Evolutionary conservation across 2,888 invertebrate species (phyloP).

Genomic region (Drosophila melanocephala): DNA sequence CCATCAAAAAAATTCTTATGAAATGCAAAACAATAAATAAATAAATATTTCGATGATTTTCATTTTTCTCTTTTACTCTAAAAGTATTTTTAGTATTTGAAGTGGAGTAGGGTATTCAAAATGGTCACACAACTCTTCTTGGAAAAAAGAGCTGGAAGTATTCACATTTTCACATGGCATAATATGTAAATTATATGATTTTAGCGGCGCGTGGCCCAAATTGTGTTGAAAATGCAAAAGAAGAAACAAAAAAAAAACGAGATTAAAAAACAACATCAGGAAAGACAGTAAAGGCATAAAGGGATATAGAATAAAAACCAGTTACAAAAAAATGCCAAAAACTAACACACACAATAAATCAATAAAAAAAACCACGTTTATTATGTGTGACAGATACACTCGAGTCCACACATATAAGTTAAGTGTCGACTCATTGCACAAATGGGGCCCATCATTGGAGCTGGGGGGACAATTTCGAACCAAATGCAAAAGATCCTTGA

Average conservation of each 20-base stretch:
- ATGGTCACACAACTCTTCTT: background rate
- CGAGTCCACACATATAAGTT: constrained; percentile 1
- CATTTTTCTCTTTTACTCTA: background rate
- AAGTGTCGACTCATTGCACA: constrained; percentile 42
- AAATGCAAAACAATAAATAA: background rate
- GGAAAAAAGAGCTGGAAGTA: background rate
- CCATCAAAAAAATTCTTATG: background rate
- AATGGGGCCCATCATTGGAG: constrained; percentile 22
- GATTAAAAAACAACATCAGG: background rate
- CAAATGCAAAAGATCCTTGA: constrained; percentile 64
- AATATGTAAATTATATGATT: constrained; percentile 64
- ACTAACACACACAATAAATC: constrained; percentile 37
- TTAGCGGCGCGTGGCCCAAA: constrained; percentile 46
- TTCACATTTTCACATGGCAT: constrained; percentile 38
- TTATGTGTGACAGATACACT: constrained; percentile 7
- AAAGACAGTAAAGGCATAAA: background rate
- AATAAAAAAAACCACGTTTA: constrained; percentile 29
- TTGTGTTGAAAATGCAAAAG: constrained; percentile 12
- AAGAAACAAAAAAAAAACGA: background rate
- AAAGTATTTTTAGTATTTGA: background rate
- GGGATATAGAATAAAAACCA: background rate
- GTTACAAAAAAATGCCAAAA: constrained; percentile 28
- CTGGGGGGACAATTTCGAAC: constrained; percentile 15
- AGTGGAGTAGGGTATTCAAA: background rate
- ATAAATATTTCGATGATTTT: background rate